Base-by-base conservation (phyloP, 1,140 invertebrate genomes). In the Pectinophora gossypiella region DNA sequence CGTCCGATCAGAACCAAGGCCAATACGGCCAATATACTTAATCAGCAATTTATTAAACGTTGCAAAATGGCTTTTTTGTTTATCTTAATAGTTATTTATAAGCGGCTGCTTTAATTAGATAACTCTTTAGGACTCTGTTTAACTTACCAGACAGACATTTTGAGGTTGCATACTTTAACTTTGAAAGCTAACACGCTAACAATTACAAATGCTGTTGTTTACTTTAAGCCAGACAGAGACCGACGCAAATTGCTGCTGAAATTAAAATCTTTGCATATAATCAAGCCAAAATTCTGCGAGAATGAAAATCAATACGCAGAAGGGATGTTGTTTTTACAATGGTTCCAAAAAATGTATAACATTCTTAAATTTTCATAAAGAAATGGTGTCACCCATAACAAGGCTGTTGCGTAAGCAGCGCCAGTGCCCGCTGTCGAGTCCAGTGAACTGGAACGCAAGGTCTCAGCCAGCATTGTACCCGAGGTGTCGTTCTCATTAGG, bases 381-480 rank as follows among this genome's bases (percentile, higher is more conserved):
- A 85, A 85, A 83, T 80, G 71, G 72, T 74, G 73, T 79, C 68
- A 72, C 69, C 68, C 66, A 76, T 69, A 76, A 59, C 56, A 52
- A 48, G 48, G 63, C n/a, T n/a, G n/a, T 87, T 84, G 76, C 80
- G 77, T 68, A 84, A 84, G 72, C 13, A 19, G 21, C 40, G 44
- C 60, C 52, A 68, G 56, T 66, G 75, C 68, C 76, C 76, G 77
- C 72, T 78, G 76, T 64, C 63, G 68, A 15, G 64, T 64, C 72
- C 80, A 84, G 62, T 85, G 70, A 72, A 85, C 72, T 84, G 84
- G 80, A 85, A 87, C 79, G 80, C 84, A 87, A 87, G 84, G 84
- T 87, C 84, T 82, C 57, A 70, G 63, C 66, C 66, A 58, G 51
- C 59, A 76, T 74, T 83, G 67, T 68, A 69, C 51, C 64, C 57